Evolutionary conservation across 2,888 invertebrate genomes (phyloP).

Genomic region (Oxystoma pomonae): DNA sequence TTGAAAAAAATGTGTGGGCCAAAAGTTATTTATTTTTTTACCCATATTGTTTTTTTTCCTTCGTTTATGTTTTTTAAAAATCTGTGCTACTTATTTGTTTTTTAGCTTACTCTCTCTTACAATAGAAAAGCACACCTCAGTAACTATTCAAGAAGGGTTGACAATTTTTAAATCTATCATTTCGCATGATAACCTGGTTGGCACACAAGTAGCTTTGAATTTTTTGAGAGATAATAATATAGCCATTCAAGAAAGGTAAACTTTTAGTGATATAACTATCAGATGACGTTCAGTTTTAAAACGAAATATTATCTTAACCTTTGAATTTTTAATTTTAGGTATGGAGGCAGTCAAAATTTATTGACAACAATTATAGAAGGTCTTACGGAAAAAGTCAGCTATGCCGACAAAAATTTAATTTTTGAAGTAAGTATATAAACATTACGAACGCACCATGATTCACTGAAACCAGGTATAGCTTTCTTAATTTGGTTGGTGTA

Average conservation of each 20-base stretch:
- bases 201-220: slow-evolving; percentile 50
- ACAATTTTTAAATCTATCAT: slow-evolving; percentile 50
- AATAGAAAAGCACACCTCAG: not conserved
- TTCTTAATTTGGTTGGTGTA: too few relatives aligned
- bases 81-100: too few relatives aligned
- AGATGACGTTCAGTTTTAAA: not conserved
- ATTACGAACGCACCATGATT: too few relatives aligned
- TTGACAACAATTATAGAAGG: not conserved
- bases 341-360: not conserved
- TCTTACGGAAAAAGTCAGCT: not conserved
- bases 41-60: too few relatives aligned
- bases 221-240: slow-evolving; percentile 50
- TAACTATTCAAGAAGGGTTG: slow-evolving; percentile 2
- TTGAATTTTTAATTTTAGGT: not conserved
- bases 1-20: too few relatives aligned
- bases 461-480: too few relatives aligned
- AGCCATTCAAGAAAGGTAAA: not conserved
- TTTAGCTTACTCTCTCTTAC: not conserved
- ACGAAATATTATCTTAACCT: not conserved
- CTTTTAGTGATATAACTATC: not conserved
- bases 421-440: not conserved
- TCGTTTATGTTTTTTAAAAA: too few relatives aligned
- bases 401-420: not conserved
- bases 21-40: too few relatives aligned
- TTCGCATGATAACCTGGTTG: slow-evolving; percentile 49